These are phyloP conservation scores for Venusia cambrica DNA, from an alignment of 2,888 invertebrate genomes.

Conservation along the genomic window DNA sequence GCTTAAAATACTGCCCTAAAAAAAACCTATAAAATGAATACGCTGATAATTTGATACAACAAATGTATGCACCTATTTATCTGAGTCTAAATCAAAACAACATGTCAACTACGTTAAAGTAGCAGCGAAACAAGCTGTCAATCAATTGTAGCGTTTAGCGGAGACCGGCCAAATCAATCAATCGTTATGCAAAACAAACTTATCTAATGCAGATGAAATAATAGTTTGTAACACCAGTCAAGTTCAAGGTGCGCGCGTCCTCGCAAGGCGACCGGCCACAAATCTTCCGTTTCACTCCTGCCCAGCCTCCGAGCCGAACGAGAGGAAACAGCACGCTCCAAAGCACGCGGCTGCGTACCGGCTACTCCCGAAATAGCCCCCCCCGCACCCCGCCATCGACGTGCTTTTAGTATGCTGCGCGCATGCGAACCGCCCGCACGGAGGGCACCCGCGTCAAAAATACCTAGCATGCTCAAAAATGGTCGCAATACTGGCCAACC, in stretches of 20 bases:
- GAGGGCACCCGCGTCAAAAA: constrained; percentile 52
- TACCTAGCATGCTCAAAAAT: constrained; percentile 63
- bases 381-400: constrained; percentile 74
- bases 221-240: constrained; percentile 19
- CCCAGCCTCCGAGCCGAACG: constrained; percentile 71
- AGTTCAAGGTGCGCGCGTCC: constrained; percentile 39
- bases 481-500: constrained; percentile 75
- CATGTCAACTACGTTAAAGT: no score
- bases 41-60: no score
- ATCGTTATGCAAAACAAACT: constrained; percentile 19
- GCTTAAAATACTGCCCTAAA: no score
- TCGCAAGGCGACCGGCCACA: constrained; percentile 46
- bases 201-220: constrained; percentile 8
- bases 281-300: constrained; percentile 80
- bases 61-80: no score
- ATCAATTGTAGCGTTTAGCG: not conserved
- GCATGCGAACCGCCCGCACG: constrained; percentile 81
- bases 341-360: constrained; percentile 80
- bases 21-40: no score
- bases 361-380: constrained; percentile 80
- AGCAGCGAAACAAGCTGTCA: no score
- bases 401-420: constrained; percentile 82
- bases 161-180: not conserved
- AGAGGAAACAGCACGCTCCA: constrained; percentile 79
- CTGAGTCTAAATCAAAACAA: no score